Evolutionary conservation across 2,797 vertebrate species (phyloP), one percentile per base, ranked within the genome.

Genomic region (Todus mexicanus): DNA sequence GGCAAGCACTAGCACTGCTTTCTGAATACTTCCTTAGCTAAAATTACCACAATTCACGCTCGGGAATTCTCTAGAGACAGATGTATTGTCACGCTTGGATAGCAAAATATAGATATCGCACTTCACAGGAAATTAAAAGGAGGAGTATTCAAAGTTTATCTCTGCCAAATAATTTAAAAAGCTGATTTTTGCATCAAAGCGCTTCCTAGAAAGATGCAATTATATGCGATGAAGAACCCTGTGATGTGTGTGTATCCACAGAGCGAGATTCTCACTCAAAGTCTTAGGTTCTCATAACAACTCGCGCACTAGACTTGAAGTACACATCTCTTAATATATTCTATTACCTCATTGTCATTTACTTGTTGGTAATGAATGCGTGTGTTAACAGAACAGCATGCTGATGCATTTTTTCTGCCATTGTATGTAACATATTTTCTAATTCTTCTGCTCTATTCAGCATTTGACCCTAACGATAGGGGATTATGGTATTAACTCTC

Each of bases 401-500:
- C 96, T 95, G 97, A 97, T 98, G 98, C 97, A 96, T 97, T 97
- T 98, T 97, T 96, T 94, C 97, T 97, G 96, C 97, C 96, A 97
- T 97, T 98, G 97, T 97, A 97, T 96, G 97, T 97, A 98, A 97
- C 97, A 96, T 97, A 98, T 97, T 98, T 97, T 97, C 97, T 97
- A 97, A 97, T 97, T 98, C 98, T 98, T 97, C 97, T 97, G 96
- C 97, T 98, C 97, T 97, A 97, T 98, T 98, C 98, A 97, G 97
- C 97, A 96, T 98, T 97, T 98, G 98, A 98, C 98, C 98, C 98
- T 97, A 98, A 97, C 98, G 97, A 98, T 97, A 94, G 97, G 97
- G 98, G 98, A 98, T 98, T 98, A 98, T 98, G 95, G 98, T 98
- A 98, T 98, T 98, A 98, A 98, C 97, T 97, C 98, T 97, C 98